phyloP scores from a whole-genome alignment of 2,797 vertebrate genomes.

The Tokudaia muenninki region DNA sequence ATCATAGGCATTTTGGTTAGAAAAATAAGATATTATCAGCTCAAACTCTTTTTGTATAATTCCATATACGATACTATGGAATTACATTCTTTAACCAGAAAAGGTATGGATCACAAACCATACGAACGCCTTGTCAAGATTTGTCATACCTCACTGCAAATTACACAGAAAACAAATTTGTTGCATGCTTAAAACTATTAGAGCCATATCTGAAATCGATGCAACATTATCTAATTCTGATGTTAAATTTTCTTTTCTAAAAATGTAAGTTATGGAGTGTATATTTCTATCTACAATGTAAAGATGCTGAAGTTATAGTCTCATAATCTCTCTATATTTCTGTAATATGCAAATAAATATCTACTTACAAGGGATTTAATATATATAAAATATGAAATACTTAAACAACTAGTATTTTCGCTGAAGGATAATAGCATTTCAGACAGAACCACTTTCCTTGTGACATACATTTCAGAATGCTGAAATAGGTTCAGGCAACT shows the following conservation, averaged over 20 bases:
- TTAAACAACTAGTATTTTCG: conserved; percentile 10
- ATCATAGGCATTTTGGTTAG: conserved; percentile 38
- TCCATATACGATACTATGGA: not conserved
- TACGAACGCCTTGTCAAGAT: not conserved
- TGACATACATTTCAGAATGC: conserved; percentile 28
- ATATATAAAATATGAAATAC: conserved; percentile 38
- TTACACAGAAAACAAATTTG: conserved; percentile 60
- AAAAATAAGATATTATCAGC: conserved; percentile 51
- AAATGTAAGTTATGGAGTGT: not conserved
- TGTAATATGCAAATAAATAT: conserved; percentile 6
- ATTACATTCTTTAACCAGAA: conserved; percentile 61
- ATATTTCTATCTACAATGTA: conserved; percentile 22
- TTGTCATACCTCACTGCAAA: conserved; percentile 31
- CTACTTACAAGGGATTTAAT: not conserved
- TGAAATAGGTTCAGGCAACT: not conserved
- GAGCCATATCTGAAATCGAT: conserved; percentile 58
- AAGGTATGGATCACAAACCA: conserved; percentile 27
- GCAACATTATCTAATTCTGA: conserved; percentile 50
- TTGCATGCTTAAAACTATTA: conserved; percentile 46
- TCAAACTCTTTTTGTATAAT: conserved; percentile 1
- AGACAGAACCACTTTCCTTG: conserved; percentile 42
- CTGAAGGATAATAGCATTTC: conserved; percentile 17
- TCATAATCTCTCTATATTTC: not conserved
- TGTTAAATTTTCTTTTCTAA: conserved; percentile 25
- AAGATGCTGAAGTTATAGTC: not conserved